Percentiles rank a stretch among this genome's conserved stretches.
These are phyloP conservation scores for Prenolepis imparis DNA, from an alignment of 2,888 invertebrate species.

Conservation along the genomic window DNA sequence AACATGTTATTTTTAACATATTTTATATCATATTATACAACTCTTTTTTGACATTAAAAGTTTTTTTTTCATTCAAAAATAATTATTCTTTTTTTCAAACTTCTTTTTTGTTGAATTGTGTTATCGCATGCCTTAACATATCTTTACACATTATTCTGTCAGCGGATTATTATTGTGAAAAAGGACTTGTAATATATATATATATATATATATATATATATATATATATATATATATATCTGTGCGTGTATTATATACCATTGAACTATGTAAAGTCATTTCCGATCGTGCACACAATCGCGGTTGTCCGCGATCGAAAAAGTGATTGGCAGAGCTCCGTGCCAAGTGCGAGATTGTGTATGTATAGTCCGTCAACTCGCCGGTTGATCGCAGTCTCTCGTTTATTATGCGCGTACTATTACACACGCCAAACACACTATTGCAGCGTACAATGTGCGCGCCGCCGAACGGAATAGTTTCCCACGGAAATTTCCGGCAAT, in stretches of 20 bases:
- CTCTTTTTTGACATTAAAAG: too few species aligned
- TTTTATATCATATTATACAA: too few species aligned
- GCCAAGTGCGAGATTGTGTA: slow-evolving; percentile 81
- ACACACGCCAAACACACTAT: slow-evolving; percentile 54
- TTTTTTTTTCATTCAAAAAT: too few species aligned
- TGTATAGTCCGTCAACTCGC: slow-evolving; percentile 52
- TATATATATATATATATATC: too few species aligned
- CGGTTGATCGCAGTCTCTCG: slow-evolving; percentile 68
- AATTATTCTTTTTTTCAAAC: too few species aligned
- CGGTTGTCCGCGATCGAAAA: slow-evolving; percentile 47
- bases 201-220: too few species aligned
- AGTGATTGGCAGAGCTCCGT: slow-evolving; percentile 63
- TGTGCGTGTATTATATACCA: neutral
- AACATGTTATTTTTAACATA: too few species aligned
- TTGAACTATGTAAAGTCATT: slow-evolving; percentile 41
- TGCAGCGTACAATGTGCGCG: slow-evolving; percentile 53
- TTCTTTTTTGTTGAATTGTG: too few species aligned
- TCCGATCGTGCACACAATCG: slow-evolving; percentile 49
- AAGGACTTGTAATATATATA: neutral
- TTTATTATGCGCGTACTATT: slow-evolving; percentile 67
- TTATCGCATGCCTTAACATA: neutral
- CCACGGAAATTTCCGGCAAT: slow-evolving; percentile 83
- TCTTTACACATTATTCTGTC: neutral
- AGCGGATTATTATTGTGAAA: neutral
- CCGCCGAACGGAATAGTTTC: slow-evolving; percentile 75